Evolutionary conservation across 2,888 invertebrate genomes (phyloP), one percentile per base, ranked within the genome.

Genomic region (Andrena minutula): DNA sequence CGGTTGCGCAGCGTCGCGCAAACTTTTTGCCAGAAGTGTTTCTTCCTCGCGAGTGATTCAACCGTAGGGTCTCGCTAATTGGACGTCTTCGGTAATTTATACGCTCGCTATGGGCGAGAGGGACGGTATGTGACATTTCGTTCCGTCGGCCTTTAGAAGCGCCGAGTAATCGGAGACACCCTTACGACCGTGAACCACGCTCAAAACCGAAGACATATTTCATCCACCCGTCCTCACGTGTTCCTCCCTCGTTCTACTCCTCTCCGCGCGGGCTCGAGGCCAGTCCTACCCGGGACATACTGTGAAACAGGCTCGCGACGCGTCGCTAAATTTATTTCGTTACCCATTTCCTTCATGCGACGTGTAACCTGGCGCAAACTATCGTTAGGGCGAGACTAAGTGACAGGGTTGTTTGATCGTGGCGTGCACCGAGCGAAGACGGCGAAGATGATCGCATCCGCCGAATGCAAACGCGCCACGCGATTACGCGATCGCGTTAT

Each of bases 51-150:
- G n/a, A 75, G 70, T 64, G 51, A 79, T 81, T 81, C 79, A 66
- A 83, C 86, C 82, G 84, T 76, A 41, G 82, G 83, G 83, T 73
- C 79, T 85, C 83, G 83, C 87, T 88, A 89, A 89, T 89, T 89
- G 89, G 87, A 84, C 86, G 87, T 89, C 81, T 78, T 77, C 63
- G 75, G 81, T 79, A 88, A 90, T 90, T 88, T 88, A 88, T 87
- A 83, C 84, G 83, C 76, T 82, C 83, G 79, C 83, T 73, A 77
- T 75, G 75, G 83, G 70, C 73, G 30, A 58, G 76, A 28, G 63
- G 35, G 66, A 71, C 71, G 51, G 53, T 60, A 10, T 23, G 70
- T 47, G 70, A 70, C 79, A 49, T 70, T 74, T 60, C 69, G 74
- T 69, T 74, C 41, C 60, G 68, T 69, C 35, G 63, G 51, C 30